These are phyloP conservation scores for Glareola pratincola DNA, from an alignment of 2,113 vertebrate genomes.

Conservation along the genomic window DNA sequence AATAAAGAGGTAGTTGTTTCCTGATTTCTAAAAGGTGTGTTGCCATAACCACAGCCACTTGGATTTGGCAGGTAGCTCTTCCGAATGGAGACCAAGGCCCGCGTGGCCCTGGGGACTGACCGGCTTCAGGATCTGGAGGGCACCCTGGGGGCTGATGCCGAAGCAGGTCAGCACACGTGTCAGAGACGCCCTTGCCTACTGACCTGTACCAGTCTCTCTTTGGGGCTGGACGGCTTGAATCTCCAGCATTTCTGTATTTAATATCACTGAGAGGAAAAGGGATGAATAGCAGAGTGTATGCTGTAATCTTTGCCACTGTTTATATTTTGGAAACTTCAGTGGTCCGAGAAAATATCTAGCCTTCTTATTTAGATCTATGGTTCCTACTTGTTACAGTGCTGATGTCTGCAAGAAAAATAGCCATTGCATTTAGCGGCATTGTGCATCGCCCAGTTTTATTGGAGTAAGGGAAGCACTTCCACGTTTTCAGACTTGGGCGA, in stretches of 20 bases:
- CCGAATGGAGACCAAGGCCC: not conserved
- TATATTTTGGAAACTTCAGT: not conserved
- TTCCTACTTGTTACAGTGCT: not conserved
- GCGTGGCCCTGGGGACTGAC: no score
- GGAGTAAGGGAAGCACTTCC: not conserved
- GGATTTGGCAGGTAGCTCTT: not conserved
- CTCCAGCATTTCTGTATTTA: not conserved
- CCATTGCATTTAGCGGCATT: accelerated
- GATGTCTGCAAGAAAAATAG: not conserved
- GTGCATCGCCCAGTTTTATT: not conserved
- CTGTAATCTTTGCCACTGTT: not conserved
- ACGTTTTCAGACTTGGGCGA: not conserved
- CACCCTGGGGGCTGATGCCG: accelerated
- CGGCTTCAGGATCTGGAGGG: not conserved
- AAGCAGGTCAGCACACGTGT: not conserved
- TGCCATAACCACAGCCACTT: not conserved
- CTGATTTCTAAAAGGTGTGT: not conserved
- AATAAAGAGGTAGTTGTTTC: not conserved
- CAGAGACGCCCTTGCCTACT: not conserved
- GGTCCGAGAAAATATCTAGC: not conserved
- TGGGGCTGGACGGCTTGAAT: not conserved
- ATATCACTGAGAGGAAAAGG: not conserved
- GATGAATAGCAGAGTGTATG: not conserved
- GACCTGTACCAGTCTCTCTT: not conserved
- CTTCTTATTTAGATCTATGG: not conserved